These are phyloP conservation scores for Electrophaes corylata DNA, from an alignment of 2,888 invertebrate species.

Conservation along the genomic window DNA sequence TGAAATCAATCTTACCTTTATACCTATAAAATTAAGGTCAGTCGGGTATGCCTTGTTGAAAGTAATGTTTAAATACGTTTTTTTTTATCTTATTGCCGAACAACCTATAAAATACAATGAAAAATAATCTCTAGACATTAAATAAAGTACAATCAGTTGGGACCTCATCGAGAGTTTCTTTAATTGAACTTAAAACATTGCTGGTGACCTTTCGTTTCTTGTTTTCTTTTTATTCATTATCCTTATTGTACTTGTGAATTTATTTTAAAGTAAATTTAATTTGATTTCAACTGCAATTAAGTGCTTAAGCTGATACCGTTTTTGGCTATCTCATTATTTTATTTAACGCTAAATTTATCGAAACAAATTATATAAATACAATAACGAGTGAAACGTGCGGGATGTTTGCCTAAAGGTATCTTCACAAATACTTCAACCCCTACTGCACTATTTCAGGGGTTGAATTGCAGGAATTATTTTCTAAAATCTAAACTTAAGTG, in stretches of 20 bases:
- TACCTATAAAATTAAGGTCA: background rate
- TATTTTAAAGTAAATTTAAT: constrained; percentile 55
- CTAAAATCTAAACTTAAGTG: too few species aligned
- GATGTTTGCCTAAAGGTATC: too few species aligned
- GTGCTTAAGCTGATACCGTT: constrained; percentile 44
- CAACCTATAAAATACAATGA: constrained; percentile 18
- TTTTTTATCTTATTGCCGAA: constrained; percentile 5
- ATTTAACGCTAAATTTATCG: constrained; percentile 34
- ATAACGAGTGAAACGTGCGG: too few species aligned
- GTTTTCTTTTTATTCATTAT: constrained; percentile 61
- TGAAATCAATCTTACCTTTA: too few species aligned
- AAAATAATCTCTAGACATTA: constrained; percentile 29
- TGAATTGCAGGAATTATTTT: too few species aligned
- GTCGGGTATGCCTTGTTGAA: constrained; percentile 4
- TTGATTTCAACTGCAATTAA: constrained; percentile 47
- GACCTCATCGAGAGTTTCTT: constrained; percentile 45
- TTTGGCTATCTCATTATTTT: constrained; percentile 34
- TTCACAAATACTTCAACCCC: too few species aligned
- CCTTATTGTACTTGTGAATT: constrained; percentile 60
- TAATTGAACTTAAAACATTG: constrained; percentile 49
- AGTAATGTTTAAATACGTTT: constrained; percentile 14
- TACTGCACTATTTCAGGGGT: too few species aligned
- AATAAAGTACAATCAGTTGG: constrained; percentile 35
- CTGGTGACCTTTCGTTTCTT: constrained; percentile 57
- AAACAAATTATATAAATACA: too few species aligned